Evolutionary conservation across 2,888 invertebrate genomes (phyloP).

Genomic region (Aproaerema taeniolella): DNA sequence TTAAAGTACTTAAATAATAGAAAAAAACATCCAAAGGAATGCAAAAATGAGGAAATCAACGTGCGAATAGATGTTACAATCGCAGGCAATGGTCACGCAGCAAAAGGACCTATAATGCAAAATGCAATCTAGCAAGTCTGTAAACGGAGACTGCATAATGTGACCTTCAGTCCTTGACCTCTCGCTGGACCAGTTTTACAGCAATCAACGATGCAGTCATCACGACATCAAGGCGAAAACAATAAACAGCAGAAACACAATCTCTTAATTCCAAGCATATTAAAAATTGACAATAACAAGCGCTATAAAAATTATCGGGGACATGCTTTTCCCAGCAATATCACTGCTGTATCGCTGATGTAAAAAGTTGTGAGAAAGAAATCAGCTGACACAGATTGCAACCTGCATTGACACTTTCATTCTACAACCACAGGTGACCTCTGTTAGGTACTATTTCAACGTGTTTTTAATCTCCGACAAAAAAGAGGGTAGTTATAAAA

Average conservation of each 20-base stretch:
- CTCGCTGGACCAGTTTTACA: constrained; percentile 49
- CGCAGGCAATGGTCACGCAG: no score
- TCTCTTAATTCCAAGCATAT: constrained; percentile 10
- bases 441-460: no score
- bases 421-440: no score
- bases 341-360: no score
- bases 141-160: constrained; percentile 16
- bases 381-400: constrained; percentile 5
- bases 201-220: constrained; percentile 29
- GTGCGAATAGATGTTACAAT: neutral
- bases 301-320: constrained; percentile 31
- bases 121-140: neutral
- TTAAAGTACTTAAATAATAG: neutral
- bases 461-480: no score
- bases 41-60: neutral
- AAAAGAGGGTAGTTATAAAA: no score
- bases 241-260: constrained; percentile 12
- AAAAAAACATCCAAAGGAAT: neutral
- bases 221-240: constrained; percentile 28
- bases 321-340: constrained; percentile 43
- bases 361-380: constrained; percentile 4
- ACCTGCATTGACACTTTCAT: constrained; percentile 6
- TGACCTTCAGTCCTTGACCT: constrained; percentile 42
- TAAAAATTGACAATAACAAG: constrained; percentile 15
- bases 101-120: no score